Conservation (phyloP, 2,888 invertebrate genomes). For the Zaprionus lineosus region DNA sequence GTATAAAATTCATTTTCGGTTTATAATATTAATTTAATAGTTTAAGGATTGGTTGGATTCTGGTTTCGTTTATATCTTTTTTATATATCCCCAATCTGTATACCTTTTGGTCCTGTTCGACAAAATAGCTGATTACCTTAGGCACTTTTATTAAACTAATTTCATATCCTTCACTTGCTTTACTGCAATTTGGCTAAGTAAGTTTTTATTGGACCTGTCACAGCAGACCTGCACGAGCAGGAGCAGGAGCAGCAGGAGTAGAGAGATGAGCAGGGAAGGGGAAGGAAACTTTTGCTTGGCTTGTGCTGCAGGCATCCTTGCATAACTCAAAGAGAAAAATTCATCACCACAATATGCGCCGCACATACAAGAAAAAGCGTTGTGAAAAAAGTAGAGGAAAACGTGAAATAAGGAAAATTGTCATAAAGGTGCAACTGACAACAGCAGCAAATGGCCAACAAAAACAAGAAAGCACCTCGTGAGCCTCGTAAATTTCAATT, state of each 20-base stretch:
- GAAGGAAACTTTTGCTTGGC: too few species aligned
- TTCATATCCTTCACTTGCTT: constrained; percentile 50
- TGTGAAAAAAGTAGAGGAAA: constrained; percentile 18
- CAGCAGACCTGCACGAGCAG: not conserved
- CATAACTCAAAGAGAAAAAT: constrained; percentile 79
- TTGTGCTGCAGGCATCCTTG: constrained; percentile 24
- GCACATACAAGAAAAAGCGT: constrained; percentile 41
- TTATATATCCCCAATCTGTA: not conserved
- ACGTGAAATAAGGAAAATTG: constrained; percentile 65
- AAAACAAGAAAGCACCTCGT: constrained; percentile 13
- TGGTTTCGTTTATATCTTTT: not conserved
- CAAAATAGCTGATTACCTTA: constrained; percentile 12
- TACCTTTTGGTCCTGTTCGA: not conserved
- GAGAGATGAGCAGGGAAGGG: too few species aligned
- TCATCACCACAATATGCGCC: constrained; percentile 79
- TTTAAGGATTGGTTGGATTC: too few species aligned
- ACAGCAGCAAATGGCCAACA: constrained; percentile 34
- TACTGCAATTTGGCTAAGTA: constrained; percentile 72
- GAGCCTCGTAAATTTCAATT: constrained; percentile 81
- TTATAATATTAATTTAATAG: too few species aligned
- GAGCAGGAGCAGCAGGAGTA: not conserved
- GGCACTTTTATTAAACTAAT: constrained; percentile 61
- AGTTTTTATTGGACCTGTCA: constrained; percentile 58
- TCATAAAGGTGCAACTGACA: constrained; percentile 81
- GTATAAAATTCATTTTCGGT: too few species aligned